Evolutionary conservation across 2,113 vertebrate species (phyloP), one percentile per base, ranked within the genome.

Genomic region (Morone chrysops): DNA sequence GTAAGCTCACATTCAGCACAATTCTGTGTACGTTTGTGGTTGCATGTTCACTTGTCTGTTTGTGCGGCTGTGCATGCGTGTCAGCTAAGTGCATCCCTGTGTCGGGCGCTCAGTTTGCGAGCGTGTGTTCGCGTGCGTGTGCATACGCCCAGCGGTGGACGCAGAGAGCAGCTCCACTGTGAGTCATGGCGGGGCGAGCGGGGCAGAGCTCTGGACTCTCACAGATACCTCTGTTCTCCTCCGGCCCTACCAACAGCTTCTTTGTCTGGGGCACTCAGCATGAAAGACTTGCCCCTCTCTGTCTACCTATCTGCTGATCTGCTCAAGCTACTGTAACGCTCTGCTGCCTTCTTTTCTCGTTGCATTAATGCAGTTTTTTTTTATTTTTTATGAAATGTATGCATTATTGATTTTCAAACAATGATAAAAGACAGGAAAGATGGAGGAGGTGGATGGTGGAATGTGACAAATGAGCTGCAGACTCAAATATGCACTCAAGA

Each of bases 201-300:
- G 93, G 78, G 87, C 83, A 81, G 79, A 89, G 87, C 83, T 81
- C 91, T 74, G 83, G 71, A 48, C 80, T 84, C 83, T 94, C 75
- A 94, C 90, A 93, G 92, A 86, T 84, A 88, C 75, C 87, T 93
- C 91, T 95, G 92, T 95, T 93, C 88, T 91, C 71, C 54, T 78
- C 63, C 60, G 25, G 78, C 70, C 53, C 70, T 73, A 77, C 90
- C 81, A 95, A 94, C 87, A 25, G 89, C 74, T 59, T 74, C 92
- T 95, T 95, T 95, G 94, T 95, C 80, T 84, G 53, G 18, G 36
- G 45, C 12, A 79, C 65, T 56, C 73, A 88, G 87, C 73, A 84
- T 92, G 75, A 92, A 85, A 89, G 85, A 61, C 80, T 71, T 74
- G 74, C 53, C 36, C 80, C 53, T 67, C 65, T 79, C 79, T 92